Evolutionary conservation across 2,888 invertebrate species (phyloP).

Genomic region (Nyleta sp.): DNA sequence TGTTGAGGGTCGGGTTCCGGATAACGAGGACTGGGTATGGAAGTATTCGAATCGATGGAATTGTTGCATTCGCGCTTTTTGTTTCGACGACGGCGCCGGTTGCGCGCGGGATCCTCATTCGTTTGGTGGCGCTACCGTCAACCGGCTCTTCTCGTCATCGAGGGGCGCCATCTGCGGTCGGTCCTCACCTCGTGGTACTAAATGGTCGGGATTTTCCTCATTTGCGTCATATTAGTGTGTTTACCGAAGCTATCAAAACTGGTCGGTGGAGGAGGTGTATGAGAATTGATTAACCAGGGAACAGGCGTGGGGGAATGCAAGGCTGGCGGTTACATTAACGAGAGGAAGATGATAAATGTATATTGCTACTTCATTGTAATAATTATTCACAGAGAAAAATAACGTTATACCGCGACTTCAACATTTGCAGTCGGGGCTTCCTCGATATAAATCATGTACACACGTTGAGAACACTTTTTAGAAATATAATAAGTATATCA

Average conservation of each 20-base stretch:
- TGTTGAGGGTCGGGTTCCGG: too few species aligned
- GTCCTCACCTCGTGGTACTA: too few species aligned
- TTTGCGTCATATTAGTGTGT: conserved; percentile 43
- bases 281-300: conserved; percentile 37
- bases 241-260: conserved; percentile 34
- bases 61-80: too few species aligned
- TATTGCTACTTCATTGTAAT: conserved; percentile 68
- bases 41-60: too few species aligned
- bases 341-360: conserved; percentile 59
- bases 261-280: conserved; percentile 30
- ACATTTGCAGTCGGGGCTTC: conserved; percentile 69
- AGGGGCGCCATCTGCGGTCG: too few species aligned
- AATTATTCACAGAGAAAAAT: conserved; percentile 65
- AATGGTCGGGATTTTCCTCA: too few species aligned
- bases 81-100: too few species aligned
- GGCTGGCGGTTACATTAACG: conserved; percentile 42
- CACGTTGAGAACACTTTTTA: conserved; percentile 66
- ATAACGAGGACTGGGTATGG: too few species aligned
- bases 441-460: conserved; percentile 66
- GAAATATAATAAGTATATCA: conserved; percentile 65
- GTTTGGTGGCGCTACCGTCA: too few species aligned
- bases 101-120: too few species aligned
- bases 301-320: neutral
- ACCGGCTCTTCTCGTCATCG: too few species aligned
- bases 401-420: conserved; percentile 68